Base-by-base conservation (phyloP, 2,797 vertebrate species). In the Distichodus sexfasciatus region DNA sequence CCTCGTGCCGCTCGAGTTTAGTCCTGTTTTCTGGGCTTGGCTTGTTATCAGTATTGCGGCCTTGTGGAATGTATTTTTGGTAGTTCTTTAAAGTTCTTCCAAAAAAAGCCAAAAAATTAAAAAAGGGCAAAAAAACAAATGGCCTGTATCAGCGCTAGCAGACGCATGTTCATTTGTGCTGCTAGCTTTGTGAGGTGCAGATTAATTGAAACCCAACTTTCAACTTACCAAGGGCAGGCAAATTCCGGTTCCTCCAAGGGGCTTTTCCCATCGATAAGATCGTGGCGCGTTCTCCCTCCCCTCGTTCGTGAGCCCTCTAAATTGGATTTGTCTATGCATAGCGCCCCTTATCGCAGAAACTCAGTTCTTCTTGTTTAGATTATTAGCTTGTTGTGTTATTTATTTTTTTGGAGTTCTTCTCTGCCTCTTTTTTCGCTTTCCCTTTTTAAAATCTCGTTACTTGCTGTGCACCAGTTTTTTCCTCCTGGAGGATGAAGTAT, bases 171-270 rank as follows among this genome's bases (percentile, higher is more conserved):
- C 72, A 41, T 74, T 77, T 75, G 58, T 66, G 61, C 59, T 19
- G n/a, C 17, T 47, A 44, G 61, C 74, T 69, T 81, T 72, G 50
- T 55, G 76, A 61, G 23, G 4, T 40, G n/a, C 24, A 67, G 78
- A 77, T 80, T 61, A 71, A 75, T 79, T 69, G 60, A 78, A 80
- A 73, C 54, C 66, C 53, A 72, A 63, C 72, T 66, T 76, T 68
- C 38, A 69, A 72, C 59, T 53, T 57, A 57, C 69, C 66, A 69
- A 54, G 58, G 59, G 66, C 61, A 66, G 57, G 66, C 35, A 51
- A 72, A 74, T 71, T 41, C 24, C 19, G 48, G 36, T 73, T 50
- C 57, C 66, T 79, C 66, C 60, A 55, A 75, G 38, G 70, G 69
- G 57, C 59, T 62, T 77, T n/a, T 69, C 51, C 46, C 63, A 53